Conservation (phyloP, 2,113 vertebrate genomes). For the Willisornis vidua region DNA sequence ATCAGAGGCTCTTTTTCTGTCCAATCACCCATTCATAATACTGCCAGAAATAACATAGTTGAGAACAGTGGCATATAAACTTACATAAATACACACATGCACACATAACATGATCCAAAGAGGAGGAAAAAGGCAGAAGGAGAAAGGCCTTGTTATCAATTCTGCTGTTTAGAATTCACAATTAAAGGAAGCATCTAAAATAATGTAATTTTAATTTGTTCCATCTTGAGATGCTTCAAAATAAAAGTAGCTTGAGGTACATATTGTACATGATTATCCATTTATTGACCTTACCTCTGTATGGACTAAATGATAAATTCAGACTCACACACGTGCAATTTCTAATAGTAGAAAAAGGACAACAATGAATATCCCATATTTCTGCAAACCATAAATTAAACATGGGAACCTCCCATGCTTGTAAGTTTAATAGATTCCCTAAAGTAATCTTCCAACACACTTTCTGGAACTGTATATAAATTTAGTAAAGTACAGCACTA, state of each 20-base stretch:
- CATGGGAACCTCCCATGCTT: conserved; percentile 45
- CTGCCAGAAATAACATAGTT: conserved; percentile 41
- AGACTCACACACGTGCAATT: background rate
- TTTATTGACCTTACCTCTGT: background rate
- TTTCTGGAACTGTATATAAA: conserved; percentile 64
- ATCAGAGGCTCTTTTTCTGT: conserved; percentile 20
- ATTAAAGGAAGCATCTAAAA: background rate
- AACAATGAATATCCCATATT: conserved; percentile 68
- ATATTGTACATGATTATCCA: background rate
- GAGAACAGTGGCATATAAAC: conserved; percentile 14
- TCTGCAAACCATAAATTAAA: conserved; percentile 72
- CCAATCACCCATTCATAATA: conserved; percentile 10
- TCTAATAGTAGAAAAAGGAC: conserved; percentile 52
- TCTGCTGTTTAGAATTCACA: background rate
- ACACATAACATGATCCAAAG: background rate
- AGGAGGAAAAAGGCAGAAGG: background rate
- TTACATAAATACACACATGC: background rate
- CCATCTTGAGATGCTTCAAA: background rate
- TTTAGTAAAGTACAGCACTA: conserved; percentile 44
- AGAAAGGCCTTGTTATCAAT: background rate
- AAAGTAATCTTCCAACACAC: conserved; percentile 65
- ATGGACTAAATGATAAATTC: conserved; percentile 60
- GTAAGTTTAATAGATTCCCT: conserved; percentile 65
- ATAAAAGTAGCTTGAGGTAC: background rate
- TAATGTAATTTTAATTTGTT: background rate